Base-by-base conservation (phyloP, 2,797 vertebrate genomes). In the Amblyraja radiata region DNA sequence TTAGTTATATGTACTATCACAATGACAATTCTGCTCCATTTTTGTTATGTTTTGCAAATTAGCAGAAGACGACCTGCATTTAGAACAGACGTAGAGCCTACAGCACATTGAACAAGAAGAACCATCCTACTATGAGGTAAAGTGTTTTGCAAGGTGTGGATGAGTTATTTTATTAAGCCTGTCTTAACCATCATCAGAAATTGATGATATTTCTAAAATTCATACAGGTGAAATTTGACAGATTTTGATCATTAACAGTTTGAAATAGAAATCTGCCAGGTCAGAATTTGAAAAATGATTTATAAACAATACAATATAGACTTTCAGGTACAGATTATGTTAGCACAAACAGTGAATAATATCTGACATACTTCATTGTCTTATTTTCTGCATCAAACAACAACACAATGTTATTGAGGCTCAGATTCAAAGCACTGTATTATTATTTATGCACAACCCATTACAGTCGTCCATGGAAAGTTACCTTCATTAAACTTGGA, bases 401-500 rank as follows among this genome's bases (percentile, higher is more conserved):
- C 58, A 71, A 39, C 11, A 74, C 21, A 25, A 65, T 73, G 71
- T 54, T 76, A 32, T 76, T 92, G 36, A 54, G 36, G 23, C 58
- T 54, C 71, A 92, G 36, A 39, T 54, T 74, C 1, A 32, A 23
- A 54, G 21, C 25, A 16, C 68, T 39, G 13, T 54, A 76, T 74
- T 74, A 28, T 92, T 25, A 92, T 54, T 92, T 74, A 76, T 28
- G 25, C 39, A 92, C 71, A 74, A 74, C 39, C 90, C 14, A 92
- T 58, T 74, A 92, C 23, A 92, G 36, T 76, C 90, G n/a, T 39
- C 71, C 25, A 16, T 21, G 84, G 63, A 88, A 88, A 88, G 84
- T 88, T 88, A 88, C 84, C 71, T 92, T 92, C 88, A 92, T 92
- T 92, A 92, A 71, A 28, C 23, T 92, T 92, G 90, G 46, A 92